Base-by-base conservation (phyloP, 2,113 vertebrate genomes). In the Platysternon megacephalum region DNA sequence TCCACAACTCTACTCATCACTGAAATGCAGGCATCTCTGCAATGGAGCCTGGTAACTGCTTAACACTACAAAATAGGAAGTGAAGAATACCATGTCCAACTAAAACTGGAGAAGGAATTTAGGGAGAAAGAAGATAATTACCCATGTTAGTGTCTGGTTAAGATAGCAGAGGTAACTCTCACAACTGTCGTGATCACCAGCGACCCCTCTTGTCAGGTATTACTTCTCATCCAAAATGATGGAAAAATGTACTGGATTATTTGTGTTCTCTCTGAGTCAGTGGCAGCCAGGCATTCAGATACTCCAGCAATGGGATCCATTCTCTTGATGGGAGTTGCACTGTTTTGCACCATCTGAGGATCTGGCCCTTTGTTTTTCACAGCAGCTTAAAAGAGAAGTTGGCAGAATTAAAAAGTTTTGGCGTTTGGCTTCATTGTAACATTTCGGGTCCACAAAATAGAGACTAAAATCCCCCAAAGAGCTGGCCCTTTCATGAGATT, bases 61-160 rank as follows among this genome's bases (percentile, higher is more conserved):
- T 46, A 82, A 44, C 10, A 87, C 32, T 11, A 6, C 11, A 53
- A 74, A 52, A 51, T 16, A 79, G 56, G 28, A 55, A 68, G 51
- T 0, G 0, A 74, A 53, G n/a, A 79, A 29, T 8, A 68, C 52
- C 0, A 0, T 46, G 28, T 81, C 80, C 4, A 5, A 44, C n/a
- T 76, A 44, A 76, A 76, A 44, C 39, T 68, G 11, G 79, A 44
- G 11, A 39, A 87, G 51, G 93, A 94, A 24, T 78, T 94, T 86
- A 86, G 79, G 81, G 86, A 78, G 10, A 68, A 35, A 84, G 76
- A 87, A 86, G 61, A 52, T 74, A 4, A 3, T 96, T 80, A 74
- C 8, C 86, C 78, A 11, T 28, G 84, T 76, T 76, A 76, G 2
- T n/a, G 4, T 91, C 93, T 93, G 76, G 49, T 79, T 65, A 53